Conservation (phyloP, 2,888 invertebrate species). For the Noctua janthina region DNA sequence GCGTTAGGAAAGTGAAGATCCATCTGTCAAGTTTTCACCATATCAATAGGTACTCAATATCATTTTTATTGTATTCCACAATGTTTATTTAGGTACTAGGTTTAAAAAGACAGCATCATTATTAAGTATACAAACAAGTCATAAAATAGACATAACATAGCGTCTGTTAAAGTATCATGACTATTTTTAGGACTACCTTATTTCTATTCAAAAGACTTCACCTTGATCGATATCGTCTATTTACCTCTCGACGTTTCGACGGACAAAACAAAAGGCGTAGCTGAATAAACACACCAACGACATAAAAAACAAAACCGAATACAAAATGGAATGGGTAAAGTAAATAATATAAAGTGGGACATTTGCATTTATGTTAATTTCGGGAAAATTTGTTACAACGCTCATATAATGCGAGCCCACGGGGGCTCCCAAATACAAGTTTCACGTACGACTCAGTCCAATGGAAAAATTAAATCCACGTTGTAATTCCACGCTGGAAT, state of each 20-base stretch:
- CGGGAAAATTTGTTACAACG: constrained; percentile 73
- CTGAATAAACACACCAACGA: constrained; percentile 27
- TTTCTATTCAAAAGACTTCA: constrained; percentile 14
- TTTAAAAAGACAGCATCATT: not conserved
- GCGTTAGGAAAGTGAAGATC: not conserved
- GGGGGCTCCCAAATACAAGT: constrained; percentile 59
- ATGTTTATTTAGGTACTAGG: not conserved
- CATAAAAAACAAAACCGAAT: constrained; percentile 60
- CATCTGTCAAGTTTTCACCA: not conserved
- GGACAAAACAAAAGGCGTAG: constrained; percentile 7
- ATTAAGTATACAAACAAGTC: not conserved
- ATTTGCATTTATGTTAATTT: constrained; percentile 84
- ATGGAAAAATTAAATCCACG: constrained; percentile 62
- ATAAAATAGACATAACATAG: not conserved
- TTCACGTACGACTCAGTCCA: constrained; percentile 44
- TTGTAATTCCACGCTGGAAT: constrained; percentile 49
- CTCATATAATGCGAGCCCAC: constrained; percentile 50
- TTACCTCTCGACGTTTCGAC: not conserved
- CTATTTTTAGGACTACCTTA: not conserved
- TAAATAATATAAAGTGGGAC: constrained; percentile 70
- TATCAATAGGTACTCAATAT: not conserved
- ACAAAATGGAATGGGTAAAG: constrained; percentile 72
- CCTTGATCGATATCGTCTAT: constrained; percentile 28
- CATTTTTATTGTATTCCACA: not conserved
- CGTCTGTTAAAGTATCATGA: not conserved